Evolutionary conservation across 2,113 vertebrate genomes (phyloP).

Genomic region (Pelodiscus sinensis): DNA sequence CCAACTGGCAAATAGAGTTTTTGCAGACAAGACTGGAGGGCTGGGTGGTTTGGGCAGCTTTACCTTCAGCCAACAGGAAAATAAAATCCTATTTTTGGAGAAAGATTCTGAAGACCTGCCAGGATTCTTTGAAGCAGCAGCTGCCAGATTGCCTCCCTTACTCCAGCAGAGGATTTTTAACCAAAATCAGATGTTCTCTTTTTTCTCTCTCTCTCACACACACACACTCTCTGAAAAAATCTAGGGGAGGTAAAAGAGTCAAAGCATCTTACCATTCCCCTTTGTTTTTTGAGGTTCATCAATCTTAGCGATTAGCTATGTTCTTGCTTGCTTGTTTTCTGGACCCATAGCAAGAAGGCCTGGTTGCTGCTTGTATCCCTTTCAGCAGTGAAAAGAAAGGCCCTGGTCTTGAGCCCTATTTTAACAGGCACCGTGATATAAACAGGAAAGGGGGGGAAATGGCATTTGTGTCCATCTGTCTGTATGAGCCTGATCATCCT

Average conservation of each 20-base stretch:
- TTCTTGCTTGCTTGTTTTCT: rapidly evolving
- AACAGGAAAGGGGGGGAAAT: background rate
- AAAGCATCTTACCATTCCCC: rapidly evolving
- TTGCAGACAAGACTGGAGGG: slow-evolving; percentile 72
- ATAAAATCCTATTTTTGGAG: slow-evolving; percentile 81
- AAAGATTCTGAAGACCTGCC: slow-evolving; percentile 59
- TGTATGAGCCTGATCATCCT: slow-evolving; percentile 48
- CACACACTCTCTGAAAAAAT: slow-evolving; percentile 13
- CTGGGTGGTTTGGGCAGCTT: slow-evolving; percentile 62
- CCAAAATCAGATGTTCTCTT: slow-evolving; percentile 61
- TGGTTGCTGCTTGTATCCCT: slow-evolving; percentile 2
- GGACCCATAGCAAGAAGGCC: background rate
- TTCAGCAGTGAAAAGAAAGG: slow-evolving; percentile 22
- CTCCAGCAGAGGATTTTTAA: slow-evolving; percentile 64
- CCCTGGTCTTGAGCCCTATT: background rate
- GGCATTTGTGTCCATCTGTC: slow-evolving; percentile 8
- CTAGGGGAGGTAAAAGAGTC: background rate
- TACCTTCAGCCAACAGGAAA: slow-evolving; percentile 77
- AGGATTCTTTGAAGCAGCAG: slow-evolving; percentile 61
- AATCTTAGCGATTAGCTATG: background rate
- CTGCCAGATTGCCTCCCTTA: slow-evolving; percentile 73
- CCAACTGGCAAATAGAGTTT: slow-evolving; percentile 71
- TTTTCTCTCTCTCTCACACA: slow-evolving; percentile 26
- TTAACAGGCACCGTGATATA: background rate
- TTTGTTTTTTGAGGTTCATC: background rate